These are phyloP conservation scores for Varanus salvator DNA, from an alignment of 2,113 vertebrate species.

Conservation along the genomic window DNA sequence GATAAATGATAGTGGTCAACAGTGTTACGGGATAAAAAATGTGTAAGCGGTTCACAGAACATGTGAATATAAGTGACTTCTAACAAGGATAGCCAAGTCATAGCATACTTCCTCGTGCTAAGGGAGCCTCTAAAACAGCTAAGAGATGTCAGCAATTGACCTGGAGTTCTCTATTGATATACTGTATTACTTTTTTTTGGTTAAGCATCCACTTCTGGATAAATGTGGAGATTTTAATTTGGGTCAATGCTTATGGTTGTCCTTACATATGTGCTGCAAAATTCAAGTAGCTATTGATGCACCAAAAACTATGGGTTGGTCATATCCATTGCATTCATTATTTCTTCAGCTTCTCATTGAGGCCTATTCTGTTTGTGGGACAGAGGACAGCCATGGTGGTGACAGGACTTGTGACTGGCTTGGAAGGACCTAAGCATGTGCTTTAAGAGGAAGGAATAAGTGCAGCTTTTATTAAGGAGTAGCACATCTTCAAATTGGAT, in stretches of 20 bases:
- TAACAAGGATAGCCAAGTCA: background rate
- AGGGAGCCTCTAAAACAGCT: background rate
- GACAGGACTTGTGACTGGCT: slow-evolving; percentile 27
- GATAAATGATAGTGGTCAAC: background rate
- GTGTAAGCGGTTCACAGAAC: background rate
- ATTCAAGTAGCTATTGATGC: background rate
- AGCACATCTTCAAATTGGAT: slow-evolving; percentile 74
- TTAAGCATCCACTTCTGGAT: background rate
- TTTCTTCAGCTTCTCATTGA: slow-evolving; percentile 7
- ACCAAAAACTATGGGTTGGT: background rate
- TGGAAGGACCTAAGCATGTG: slow-evolving; percentile 52
- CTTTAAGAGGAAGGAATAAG: slow-evolving; percentile 68
- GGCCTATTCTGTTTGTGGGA: background rate
- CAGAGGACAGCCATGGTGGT: slow-evolving; percentile 2
- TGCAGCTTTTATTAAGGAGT: slow-evolving; percentile 75
- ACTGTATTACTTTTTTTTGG: background rate
- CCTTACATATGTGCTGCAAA: background rate
- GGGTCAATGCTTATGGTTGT: background rate
- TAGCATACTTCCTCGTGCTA: background rate
- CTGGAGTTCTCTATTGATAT: background rate
- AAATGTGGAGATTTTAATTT: background rate
- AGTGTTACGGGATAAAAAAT: background rate
- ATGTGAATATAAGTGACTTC: background rate
- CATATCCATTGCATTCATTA: background rate
- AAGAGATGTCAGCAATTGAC: background rate